Base-by-base conservation (phyloP, 2,888 invertebrate species). In the Tillus elongatus region DNA sequence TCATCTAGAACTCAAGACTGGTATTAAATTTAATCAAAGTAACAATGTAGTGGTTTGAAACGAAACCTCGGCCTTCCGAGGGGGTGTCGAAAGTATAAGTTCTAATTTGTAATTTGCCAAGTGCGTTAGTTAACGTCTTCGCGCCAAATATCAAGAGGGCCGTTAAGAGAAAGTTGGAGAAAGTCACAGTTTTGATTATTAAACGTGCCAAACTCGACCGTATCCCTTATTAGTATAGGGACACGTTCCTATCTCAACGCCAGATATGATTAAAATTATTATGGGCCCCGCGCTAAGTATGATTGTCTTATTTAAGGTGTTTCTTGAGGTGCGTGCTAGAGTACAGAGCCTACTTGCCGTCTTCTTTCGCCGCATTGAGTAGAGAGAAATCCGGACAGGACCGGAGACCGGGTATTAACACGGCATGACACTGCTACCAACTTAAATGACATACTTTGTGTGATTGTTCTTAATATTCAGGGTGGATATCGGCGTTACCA, bases 91-190 rank as follows among this genome's bases (percentile, higher is more conserved):
- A 61, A 60, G 56, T 62, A 61, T 61, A 62, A 62, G 60, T 60
- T 60, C 60, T 62, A 59, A 60, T 61, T 62, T 60, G 59, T 60
- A 61, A 61, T 61, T 61, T 61, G 56, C 58, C 52, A 54, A 58
- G 61, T 62, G 60, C 62, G 60, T 61, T 60, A 60, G 58, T 56
- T 58, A 58, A 58, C 55, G 58, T 57, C 58, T 58, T 56, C 53
- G 55, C 53, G 53, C 53, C 54, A 54, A 55, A 53, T 58, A 54
- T 56, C 60, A 56, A 52, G 62, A 59, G 61, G 53, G 59, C 58
- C 58, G 58, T 61, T 60, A 57, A 51, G 58, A 47, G 56, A 57
- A 60, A 61, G 54, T 60, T 60, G 56, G 54, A 50, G 59, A 60
- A 60, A 60, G 60, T 61, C 58, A 51, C 58, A 55, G 55, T 60